A percentile compares a stretch with the other conserved stretches of the same genome.
Conservation (phyloP, 92 coral and sea anemone species). For the Siderastrea siderea region DNA sequence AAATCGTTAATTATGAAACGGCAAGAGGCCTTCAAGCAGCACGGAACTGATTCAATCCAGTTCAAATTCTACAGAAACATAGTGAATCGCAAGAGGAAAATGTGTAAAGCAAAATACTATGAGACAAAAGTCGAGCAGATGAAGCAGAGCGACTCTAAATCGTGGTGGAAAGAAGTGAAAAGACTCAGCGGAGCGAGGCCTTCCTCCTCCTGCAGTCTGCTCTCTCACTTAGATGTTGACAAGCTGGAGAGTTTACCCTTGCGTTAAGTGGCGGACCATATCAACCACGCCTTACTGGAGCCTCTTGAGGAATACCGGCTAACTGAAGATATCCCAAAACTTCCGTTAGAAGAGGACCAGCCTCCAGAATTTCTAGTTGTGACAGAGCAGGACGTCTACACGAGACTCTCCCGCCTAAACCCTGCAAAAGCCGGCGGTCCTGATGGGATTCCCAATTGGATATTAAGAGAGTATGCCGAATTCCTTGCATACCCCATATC, state of each 20-base stretch:
- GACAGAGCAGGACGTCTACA: no score
- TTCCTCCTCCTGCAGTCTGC: constrained; percentile 41
- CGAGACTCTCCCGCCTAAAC: no score
- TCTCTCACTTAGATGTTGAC: constrained; percentile 52
- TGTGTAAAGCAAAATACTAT: no score
- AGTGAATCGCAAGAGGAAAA: constrained; percentile 48
- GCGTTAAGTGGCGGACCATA: constrained; percentile 21
- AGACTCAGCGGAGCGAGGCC: constrained; percentile 59
- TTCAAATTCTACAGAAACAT: constrained; percentile 61
- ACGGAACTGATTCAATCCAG: neutral
- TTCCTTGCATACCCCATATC: constrained; percentile 42
- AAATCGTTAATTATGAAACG: constrained; percentile 50
- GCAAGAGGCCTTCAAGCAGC: constrained; percentile 49
- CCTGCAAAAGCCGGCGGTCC: no score
- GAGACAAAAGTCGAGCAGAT: no score
- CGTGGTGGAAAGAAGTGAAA: constrained; percentile 71
- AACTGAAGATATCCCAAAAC: constrained; percentile 25
- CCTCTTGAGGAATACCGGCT: constrained; percentile 60
- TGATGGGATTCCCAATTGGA: no score
- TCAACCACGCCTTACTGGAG: constrained; percentile 50
- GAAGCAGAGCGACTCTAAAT: constrained; percentile 35
- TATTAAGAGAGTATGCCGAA: no score
- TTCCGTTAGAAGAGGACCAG: constrained; percentile 50
- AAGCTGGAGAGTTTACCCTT: constrained; percentile 40
- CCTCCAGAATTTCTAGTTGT: no score